phyloP scores from a whole-genome alignment of 2,113 vertebrate species.

The Sorex araneus region DNA sequence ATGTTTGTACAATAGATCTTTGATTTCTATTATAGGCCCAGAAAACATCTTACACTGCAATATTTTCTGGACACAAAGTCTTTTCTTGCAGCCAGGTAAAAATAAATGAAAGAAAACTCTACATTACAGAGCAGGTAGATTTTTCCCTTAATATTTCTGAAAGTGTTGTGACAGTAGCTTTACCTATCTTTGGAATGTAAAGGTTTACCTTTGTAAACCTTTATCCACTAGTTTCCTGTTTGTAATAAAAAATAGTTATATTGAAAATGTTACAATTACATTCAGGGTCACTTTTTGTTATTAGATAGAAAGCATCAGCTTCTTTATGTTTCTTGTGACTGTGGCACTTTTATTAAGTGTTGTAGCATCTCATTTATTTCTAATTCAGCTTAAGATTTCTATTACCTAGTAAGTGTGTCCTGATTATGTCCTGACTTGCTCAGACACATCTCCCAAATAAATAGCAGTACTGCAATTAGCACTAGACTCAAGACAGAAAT shows the following conservation, averaged over 20 bases:
- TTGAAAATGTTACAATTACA: constrained; percentile 50
- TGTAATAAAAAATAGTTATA: constrained; percentile 12
- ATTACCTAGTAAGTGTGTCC: constrained; percentile 53
- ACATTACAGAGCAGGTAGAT: neutral
- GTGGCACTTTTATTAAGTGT: constrained; percentile 52
- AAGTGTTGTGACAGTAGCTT: neutral
- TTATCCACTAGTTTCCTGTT: neutral
- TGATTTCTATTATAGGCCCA: neutral
- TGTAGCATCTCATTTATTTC: constrained; percentile 60
- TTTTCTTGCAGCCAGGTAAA: constrained; percentile 28
- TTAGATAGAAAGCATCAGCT: neutral
- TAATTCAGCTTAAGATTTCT: constrained; percentile 63
- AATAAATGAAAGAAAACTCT: constrained; percentile 23
- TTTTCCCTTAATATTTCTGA: constrained; percentile 2
- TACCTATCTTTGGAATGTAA: neutral
- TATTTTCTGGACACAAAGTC: constrained; percentile 35
- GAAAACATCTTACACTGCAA: neutral
- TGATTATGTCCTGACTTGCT: constrained; percentile 67
- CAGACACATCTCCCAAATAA: constrained; percentile 71
- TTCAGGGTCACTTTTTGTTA: constrained; percentile 53
- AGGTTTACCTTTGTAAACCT: neutral
- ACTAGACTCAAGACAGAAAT: constrained; percentile 66
- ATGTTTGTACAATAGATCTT: too few species aligned
- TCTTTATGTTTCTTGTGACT: constrained; percentile 39
- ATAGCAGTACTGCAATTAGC: constrained; percentile 66